Percentiles rank a stretch among this genome's conserved stretches.
These are phyloP conservation scores for Drosophila oshimai DNA, from an alignment of 1,140 invertebrate genomes.

Conservation along the genomic window DNA sequence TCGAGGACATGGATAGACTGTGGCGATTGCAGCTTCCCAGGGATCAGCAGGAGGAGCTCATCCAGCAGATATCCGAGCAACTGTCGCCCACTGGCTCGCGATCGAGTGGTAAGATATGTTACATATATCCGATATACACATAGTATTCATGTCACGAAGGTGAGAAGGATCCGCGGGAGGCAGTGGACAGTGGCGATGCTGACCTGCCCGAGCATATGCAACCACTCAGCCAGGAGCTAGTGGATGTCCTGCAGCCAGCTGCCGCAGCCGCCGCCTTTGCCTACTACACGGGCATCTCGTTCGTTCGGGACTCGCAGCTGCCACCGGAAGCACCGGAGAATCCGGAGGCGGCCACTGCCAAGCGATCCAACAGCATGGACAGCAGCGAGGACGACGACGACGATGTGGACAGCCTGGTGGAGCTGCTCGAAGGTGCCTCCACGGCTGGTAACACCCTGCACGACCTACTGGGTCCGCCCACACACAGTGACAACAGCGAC, in stretches of 20 bases:
- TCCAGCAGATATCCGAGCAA: constrained; percentile 72
- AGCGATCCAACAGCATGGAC: constrained; percentile 48
- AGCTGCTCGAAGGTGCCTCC: constrained; percentile 44
- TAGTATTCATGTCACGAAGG: too few species aligned
- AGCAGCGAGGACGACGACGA: constrained; percentile 70
- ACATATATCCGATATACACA: neutral
- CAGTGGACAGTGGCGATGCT: neutral
- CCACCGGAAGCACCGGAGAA: constrained; percentile 26
- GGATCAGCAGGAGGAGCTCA: constrained; percentile 62
- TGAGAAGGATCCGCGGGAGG: neutral
- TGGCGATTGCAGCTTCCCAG: constrained; percentile 67
- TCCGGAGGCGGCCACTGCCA: constrained; percentile 4
- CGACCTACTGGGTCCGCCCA: constrained; percentile 46
- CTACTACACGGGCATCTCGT: constrained; percentile 78
- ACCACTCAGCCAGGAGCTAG: constrained; percentile 66
- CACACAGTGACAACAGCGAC: constrained; percentile 46
- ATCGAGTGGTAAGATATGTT: constrained; percentile 16
- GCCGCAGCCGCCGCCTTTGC: constrained; percentile 69
- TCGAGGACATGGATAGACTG: constrained; percentile 74
- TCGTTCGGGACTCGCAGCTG: constrained; percentile 61
- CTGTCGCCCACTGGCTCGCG: constrained; percentile 52
- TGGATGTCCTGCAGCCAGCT: constrained; percentile 65
- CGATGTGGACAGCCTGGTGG: constrained; percentile 56
- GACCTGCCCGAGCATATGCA: constrained; percentile 40
- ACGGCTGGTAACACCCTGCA: constrained; percentile 49